Evolutionary conservation across 2,888 invertebrate genomes (phyloP).

Genomic region (Dermolepida albohirtum): DNA sequence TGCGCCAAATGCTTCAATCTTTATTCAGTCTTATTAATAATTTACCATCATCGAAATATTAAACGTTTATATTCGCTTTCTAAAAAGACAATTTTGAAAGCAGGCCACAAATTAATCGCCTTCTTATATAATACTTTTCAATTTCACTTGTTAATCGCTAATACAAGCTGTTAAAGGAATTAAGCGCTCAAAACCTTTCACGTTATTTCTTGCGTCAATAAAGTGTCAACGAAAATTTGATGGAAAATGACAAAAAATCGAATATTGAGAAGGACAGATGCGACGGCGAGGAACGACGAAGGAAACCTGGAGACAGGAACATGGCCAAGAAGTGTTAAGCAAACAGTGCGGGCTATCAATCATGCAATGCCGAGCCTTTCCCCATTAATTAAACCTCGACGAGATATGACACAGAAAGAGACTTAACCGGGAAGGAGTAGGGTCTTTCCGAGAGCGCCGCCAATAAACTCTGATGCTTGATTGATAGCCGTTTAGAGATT

Average conservation of each 20-base stretch:
- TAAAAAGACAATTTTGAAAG: too few relatives aligned
- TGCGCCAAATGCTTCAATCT: too few relatives aligned
- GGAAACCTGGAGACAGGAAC: slow-evolving; percentile 10
- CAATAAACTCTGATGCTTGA: slow-evolving; percentile 51
- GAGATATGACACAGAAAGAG: slow-evolving; percentile 32
- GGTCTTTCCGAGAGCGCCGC: slow-evolving; percentile 20
- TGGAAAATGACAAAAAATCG: slow-evolving; percentile 22
- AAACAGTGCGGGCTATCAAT: slow-evolving; percentile 25
- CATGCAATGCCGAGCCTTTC: slow-evolving; percentile 15
- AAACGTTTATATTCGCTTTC: too few relatives aligned
- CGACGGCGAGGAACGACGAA: too few relatives aligned
- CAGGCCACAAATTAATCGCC: too few relatives aligned
- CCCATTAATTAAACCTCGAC: slow-evolving; percentile 34
- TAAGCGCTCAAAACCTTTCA: background rate
- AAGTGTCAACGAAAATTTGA: slow-evolving; percentile 1
- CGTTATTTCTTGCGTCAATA: slow-evolving; percentile 3
- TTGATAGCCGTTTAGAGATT: slow-evolving; percentile 59
- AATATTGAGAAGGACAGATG: slow-evolving; percentile 16
- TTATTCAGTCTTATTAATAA: too few relatives aligned
- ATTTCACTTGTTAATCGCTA: too few relatives aligned
- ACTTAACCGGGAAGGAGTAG: slow-evolving; percentile 16
- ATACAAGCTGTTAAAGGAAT: background rate
- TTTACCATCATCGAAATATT: too few relatives aligned
- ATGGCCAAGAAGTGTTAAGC: slow-evolving; percentile 14
- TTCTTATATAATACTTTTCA: too few relatives aligned